phyloP scores from a whole-genome alignment of 2,797 vertebrate species.

The Sternarchorhynchus goeldii region DNA sequence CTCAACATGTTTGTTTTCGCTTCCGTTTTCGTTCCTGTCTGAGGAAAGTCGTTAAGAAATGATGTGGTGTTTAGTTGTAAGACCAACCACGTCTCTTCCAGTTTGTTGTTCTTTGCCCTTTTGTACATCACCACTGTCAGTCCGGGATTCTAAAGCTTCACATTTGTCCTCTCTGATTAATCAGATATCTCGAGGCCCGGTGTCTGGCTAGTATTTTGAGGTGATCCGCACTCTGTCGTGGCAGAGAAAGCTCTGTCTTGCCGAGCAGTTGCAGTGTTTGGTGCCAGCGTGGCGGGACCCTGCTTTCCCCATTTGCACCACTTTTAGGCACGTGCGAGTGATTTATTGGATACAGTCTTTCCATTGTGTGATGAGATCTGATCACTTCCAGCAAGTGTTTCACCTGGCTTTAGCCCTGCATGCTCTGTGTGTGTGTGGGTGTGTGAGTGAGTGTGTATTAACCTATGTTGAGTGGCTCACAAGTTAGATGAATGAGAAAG shows the following conservation, averaged over 20 bases:
- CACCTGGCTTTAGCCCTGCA: not conserved
- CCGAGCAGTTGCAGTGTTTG: not conserved
- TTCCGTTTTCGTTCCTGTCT: not conserved
- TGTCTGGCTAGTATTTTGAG: not conserved
- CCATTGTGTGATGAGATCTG: constrained; percentile 5
- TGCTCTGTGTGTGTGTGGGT: no score
- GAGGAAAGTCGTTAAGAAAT: not conserved
- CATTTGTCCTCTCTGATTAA: not conserved
- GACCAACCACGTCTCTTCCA: not conserved
- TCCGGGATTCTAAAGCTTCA: not conserved
- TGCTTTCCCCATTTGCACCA: not conserved
- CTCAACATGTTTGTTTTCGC: no score
- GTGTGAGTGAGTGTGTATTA: no score
- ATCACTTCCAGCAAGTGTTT: not conserved
- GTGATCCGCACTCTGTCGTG: not conserved
- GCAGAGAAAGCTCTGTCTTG: not conserved
- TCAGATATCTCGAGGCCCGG: not conserved
- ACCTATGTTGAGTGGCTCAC: not conserved
- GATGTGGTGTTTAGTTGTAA: not conserved
- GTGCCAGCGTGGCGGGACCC: not conserved
- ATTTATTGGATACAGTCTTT: constrained; percentile 12
- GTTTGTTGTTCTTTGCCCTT: not conserved
- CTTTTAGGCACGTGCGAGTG: constrained; percentile 1
- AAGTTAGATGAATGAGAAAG: not conserved
- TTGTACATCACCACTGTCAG: not conserved